Conservation (phyloP, 1,140 invertebrate genomes). For the Branchinecta lindahli region DNA sequence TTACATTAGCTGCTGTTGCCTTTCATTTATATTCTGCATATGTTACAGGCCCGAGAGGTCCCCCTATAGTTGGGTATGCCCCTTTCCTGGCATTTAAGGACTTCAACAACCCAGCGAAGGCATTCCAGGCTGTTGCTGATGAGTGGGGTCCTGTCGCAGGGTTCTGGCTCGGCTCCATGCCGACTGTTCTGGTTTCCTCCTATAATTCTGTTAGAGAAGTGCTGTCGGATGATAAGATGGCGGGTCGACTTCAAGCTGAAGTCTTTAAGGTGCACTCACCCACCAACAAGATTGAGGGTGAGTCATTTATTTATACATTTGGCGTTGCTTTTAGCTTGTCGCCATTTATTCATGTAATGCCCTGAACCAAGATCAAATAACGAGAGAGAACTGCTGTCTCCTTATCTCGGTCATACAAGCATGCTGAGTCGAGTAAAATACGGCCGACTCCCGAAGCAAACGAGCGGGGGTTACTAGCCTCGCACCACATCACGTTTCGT, state of each 20-base stretch:
- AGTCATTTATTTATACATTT: no score
- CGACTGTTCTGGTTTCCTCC: slow-evolving; percentile 19
- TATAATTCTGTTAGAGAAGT: slow-evolving; percentile 20
- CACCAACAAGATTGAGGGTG: slow-evolving; percentile 33
- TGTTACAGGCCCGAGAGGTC: slow-evolving; percentile 19
- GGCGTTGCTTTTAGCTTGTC: no score
- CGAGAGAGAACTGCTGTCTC: no score
- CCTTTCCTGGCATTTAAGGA: slow-evolving; percentile 3
- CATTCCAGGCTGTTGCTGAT: slow-evolving; percentile 7
- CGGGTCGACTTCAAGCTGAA: slow-evolving; percentile 38
- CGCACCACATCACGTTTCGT: no score
- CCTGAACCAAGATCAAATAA: no score
- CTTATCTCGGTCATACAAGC: no score
- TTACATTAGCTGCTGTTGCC: not conserved
- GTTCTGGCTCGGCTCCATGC: slow-evolving; percentile 18
- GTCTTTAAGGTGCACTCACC: slow-evolving; percentile 50
- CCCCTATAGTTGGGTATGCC: slow-evolving; percentile 20
- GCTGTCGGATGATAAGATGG: slow-evolving; percentile 17
- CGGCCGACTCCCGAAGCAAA: no score
- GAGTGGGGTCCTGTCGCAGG: slow-evolving; percentile 19
- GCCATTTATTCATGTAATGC: no score
- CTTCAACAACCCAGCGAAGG: not conserved
- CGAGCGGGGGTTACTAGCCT: no score
- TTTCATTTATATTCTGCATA: not conserved
- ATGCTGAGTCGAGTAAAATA: no score